Evolutionary conservation across 2,113 vertebrate genomes (phyloP).

Genomic region (Ochotona princeps): DNA sequence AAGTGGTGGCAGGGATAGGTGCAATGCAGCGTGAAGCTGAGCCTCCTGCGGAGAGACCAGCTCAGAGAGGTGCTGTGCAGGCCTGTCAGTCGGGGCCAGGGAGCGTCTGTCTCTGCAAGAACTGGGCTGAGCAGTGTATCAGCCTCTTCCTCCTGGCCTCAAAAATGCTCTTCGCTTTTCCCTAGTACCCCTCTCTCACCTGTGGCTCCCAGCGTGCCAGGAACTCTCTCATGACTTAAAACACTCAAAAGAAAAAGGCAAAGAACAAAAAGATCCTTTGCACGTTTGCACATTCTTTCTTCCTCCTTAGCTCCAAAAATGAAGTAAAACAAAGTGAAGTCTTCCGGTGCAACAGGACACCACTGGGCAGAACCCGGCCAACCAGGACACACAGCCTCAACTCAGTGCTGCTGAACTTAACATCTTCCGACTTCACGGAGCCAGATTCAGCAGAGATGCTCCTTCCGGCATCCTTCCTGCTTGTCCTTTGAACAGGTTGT

Average conservation of each 20-base stretch:
- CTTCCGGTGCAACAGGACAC: not conserved
- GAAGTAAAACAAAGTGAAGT: not conserved
- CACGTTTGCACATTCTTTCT: not conserved
- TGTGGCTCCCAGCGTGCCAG: not conserved
- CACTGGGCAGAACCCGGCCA: not conserved
- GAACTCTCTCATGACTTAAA: not conserved
- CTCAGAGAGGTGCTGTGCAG: not conserved
- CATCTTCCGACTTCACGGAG: not conserved
- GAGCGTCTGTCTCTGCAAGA: not conserved
- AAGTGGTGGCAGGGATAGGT: constrained; percentile 9
- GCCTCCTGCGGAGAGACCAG: too few relatives aligned
- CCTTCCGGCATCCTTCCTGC: not conserved
- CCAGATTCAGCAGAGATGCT: not conserved
- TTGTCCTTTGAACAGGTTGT: too few relatives aligned
- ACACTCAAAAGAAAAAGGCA: not conserved
- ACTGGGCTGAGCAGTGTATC: not conserved
- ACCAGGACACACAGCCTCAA: too few relatives aligned
- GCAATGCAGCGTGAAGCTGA: too few relatives aligned
- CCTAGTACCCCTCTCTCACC: not conserved
- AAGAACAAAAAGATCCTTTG: not conserved
- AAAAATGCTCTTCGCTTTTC: not conserved
- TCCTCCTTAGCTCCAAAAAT: not conserved
- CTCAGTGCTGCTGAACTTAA: too few relatives aligned
- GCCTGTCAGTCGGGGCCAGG: rapidly evolving
- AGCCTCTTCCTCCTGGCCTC: not conserved